phyloP scores from a whole-genome alignment of 2,113 vertebrate species.

The Apteryx owenii region DNA sequence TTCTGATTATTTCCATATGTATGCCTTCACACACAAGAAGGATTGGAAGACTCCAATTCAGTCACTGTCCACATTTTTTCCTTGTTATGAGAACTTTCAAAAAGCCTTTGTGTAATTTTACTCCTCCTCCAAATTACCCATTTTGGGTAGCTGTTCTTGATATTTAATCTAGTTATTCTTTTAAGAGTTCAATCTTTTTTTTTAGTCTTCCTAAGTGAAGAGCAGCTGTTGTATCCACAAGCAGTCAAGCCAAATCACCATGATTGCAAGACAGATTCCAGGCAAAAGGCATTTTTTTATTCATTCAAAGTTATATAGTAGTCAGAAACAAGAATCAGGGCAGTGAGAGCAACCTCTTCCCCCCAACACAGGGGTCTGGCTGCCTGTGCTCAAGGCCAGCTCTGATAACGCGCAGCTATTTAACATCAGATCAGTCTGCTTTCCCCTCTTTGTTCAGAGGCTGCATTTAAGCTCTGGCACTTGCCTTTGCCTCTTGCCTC shows the following conservation, averaged over 20 bases:
- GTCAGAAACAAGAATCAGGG: not conserved
- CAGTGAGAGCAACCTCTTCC: fast-evolving
- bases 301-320: not conserved
- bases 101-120: not conserved
- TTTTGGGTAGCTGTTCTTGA: not conserved
- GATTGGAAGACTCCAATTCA: not conserved
- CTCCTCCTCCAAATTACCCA: not conserved
- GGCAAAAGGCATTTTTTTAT: not conserved
- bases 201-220: not conserved
- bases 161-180: not conserved
- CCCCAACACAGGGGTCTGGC: not conserved
- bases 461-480: not conserved
- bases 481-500: not conserved
- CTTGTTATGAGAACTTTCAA: not conserved
- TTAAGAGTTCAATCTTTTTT: not conserved
- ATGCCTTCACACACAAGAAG: no score
- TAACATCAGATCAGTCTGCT: not conserved
- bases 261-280: not conserved
- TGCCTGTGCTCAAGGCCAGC: not conserved
- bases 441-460: not conserved
- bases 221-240: not conserved
- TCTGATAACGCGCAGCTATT: not conserved
- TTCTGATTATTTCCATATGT: not conserved
- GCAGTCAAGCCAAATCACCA: not conserved
- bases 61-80: not conserved